Base-by-base conservation (phyloP, 2,888 invertebrate genomes). In the Pyrrhosoma nymphula region DNA sequence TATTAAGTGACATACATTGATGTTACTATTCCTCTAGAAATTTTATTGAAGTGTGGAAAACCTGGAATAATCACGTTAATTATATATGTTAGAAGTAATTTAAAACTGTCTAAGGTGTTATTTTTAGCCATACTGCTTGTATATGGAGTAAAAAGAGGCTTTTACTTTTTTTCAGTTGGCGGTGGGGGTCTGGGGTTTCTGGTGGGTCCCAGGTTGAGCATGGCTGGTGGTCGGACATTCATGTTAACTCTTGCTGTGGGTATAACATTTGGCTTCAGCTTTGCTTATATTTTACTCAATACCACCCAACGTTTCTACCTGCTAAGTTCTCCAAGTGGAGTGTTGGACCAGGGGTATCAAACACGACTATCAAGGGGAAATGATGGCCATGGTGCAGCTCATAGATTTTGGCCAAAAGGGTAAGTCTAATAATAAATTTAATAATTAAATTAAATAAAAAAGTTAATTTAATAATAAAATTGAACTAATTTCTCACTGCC, bases 251-350 rank as follows among this genome's bases (percentile, higher is more conserved):
- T 98, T 96, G 97, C 98, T 96, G 97, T 98, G 96, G 98, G 98
- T 96, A 98, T 98, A 96, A 97, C 98, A 12, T 98, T 98, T 96
- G 98, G 98, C 96, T 98, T 98, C 97, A 97, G 98, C 96, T 98
- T 98, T 96, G 98, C 98, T 95, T 98, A 98, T 97, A 97, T 98
- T 96, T 97, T 98, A 96, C 97, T 98, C 96, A 97, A 97, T 96
- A 97, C 97, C 90, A 97, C 97, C 96, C 95, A 95, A 55, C 88
- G 95, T 23, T 88, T 95, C 56, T 93, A 93, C 63, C n/a, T 93
- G 69, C 30, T 93, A 20, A 69, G 93, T n/a, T 93, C 93, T 47
- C 93, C 93, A 4, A 63, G 39, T 47, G 93, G 93, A 47, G 60
- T 69, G 23, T 39, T 69, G 23, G 93, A 93, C 26, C 89, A 89